phyloP scores from a whole-genome alignment of 2,797 vertebrate genomes.

The Anabacerthia variegaticeps region DNA sequence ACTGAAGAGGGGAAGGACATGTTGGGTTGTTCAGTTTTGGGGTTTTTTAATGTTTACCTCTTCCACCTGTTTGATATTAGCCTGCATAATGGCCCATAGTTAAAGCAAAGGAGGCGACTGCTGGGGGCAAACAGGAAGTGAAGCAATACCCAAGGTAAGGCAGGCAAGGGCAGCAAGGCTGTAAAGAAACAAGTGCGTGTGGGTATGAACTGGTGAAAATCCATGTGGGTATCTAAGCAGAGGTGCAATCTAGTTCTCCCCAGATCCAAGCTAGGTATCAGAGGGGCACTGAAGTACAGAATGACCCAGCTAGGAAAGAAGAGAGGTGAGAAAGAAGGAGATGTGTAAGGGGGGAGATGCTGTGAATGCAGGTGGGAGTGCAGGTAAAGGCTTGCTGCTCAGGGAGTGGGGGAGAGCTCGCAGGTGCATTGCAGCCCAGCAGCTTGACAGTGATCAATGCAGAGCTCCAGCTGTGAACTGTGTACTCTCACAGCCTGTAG shows the following conservation, averaged over 20 bases:
- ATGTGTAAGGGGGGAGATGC: neutral
- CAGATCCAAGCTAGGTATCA: neutral
- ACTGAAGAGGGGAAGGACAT: slow-evolving; percentile 50
- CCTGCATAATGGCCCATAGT: neutral
- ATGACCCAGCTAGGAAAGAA: neutral
- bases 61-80: slow-evolving; percentile 54
- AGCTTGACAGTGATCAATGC: slow-evolving; percentile 60
- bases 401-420: neutral
- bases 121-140: slow-evolving; percentile 46
- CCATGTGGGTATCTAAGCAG: neutral
- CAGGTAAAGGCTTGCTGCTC: slow-evolving; percentile 47
- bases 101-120: neutral
- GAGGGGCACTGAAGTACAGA: neutral
- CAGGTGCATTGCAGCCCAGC: slow-evolving; percentile 44
- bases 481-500: slow-evolving; percentile 37
- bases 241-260: neutral
- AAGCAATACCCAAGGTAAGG: neutral
- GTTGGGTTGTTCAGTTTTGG: neutral
- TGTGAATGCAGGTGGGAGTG: neutral
- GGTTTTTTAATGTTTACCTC: slow-evolving; percentile 31
- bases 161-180: neutral
- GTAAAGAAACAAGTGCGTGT: neutral
- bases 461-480: slow-evolving; percentile 43
- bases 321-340: neutral
- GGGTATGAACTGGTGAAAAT: neutral